Percentiles rank a stretch among this genome's conserved stretches.
Evolutionary conservation across 2,797 vertebrate genomes (phyloP).

Genomic region (Phoebastria nigripes): DNA sequence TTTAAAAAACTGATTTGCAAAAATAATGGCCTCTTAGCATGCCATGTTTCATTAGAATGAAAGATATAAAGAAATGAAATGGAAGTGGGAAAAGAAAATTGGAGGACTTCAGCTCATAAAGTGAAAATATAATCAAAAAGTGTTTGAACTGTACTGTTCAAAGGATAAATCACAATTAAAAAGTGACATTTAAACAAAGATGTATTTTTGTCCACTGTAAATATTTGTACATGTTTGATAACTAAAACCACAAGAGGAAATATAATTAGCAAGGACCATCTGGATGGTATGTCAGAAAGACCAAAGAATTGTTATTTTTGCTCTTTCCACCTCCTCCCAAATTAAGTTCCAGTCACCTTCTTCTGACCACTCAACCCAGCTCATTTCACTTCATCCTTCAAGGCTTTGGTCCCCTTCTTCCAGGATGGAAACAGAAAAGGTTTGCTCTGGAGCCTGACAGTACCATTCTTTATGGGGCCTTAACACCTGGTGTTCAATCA

Average conservation of each 20-base stretch:
- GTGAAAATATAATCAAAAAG: not conserved
- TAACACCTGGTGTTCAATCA: not conserved
- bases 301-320: not conserved
- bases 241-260: not conserved
- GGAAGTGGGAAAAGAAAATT: not conserved
- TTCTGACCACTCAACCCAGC: not conserved
- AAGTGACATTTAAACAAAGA: not conserved
- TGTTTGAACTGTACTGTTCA: not conserved
- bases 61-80: not conserved
- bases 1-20: not conserved
- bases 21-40: not conserved
- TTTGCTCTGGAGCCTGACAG: not conserved
- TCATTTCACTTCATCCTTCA: not conserved
- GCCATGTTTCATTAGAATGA: not conserved
- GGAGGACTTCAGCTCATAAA: not conserved
- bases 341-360: not conserved
- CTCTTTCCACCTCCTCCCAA: not conserved
- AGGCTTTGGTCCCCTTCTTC: not conserved
- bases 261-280: not conserved
- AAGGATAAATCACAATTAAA: not conserved
- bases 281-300: not conserved
- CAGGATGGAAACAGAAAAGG: not conserved
- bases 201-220: not conserved
- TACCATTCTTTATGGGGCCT: not conserved
- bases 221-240: slow-evolving; percentile 17